Evolutionary conservation across 1,140 invertebrate genomes (phyloP).

Genomic region (Pogonus chalceus): DNA sequence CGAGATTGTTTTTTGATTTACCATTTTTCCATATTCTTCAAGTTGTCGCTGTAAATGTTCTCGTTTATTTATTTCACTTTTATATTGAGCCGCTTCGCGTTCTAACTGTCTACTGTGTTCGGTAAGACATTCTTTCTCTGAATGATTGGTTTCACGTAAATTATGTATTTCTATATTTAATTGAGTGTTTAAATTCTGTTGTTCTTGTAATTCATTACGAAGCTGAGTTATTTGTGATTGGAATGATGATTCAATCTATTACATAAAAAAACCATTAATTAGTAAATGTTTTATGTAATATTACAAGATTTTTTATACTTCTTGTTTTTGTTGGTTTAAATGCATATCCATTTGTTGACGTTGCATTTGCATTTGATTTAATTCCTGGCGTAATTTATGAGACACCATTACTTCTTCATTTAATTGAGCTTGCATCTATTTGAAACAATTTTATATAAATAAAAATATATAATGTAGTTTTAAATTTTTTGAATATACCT

Average conservation of each 20-base stretch:
- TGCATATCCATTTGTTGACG: slow-evolving; percentile 44
- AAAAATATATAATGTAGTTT: neutral
- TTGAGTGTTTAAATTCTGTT: slow-evolving; percentile 37
- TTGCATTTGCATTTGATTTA: slow-evolving; percentile 41
- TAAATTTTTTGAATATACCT: slow-evolving; percentile 1
- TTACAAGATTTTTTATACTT: slow-evolving; percentile 15
- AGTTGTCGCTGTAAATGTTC: slow-evolving; percentile 45
- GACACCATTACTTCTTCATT: slow-evolving; percentile 46
- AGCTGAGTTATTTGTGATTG: slow-evolving; percentile 39
- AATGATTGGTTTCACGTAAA: slow-evolving; percentile 36
- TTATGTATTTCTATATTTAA: slow-evolving; percentile 38
- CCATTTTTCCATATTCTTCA: slow-evolving; percentile 35
- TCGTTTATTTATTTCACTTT: slow-evolving; percentile 32
- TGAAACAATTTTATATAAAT: slow-evolving; percentile 31
- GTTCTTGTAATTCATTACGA: slow-evolving; percentile 41
- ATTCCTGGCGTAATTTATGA: slow-evolving; percentile 44
- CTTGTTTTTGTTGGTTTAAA: slow-evolving; percentile 30
- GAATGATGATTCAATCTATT: neutral
- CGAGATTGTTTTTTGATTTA: slow-evolving; percentile 19
- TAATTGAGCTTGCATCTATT: slow-evolving; percentile 48
- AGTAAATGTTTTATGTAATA: slow-evolving; percentile 9
- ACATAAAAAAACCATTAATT: neutral
- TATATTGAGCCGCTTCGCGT: slow-evolving; percentile 6
- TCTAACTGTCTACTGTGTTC: slow-evolving; percentile 31
- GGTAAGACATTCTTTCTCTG: slow-evolving; percentile 36